Conservation (phyloP, 2,797 vertebrate genomes). For the Buphagus erythrorhynchus region DNA sequence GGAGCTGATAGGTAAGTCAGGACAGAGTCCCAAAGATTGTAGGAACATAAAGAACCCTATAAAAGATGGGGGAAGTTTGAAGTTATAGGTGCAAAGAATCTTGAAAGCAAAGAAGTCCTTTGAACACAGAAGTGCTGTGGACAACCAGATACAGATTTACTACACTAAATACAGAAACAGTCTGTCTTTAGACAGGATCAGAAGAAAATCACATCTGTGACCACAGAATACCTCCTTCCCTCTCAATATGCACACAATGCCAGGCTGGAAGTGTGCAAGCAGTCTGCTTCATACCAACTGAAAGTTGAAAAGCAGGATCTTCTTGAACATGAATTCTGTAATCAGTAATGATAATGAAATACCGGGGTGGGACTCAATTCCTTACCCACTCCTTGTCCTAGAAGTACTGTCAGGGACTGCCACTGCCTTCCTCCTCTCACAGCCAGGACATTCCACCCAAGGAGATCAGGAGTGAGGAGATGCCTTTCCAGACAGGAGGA, state of each 20-base stretch:
- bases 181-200: neutral
- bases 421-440: neutral
- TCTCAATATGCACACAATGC: neutral
- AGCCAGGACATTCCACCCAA: neutral
- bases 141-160: neutral
- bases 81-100: neutral
- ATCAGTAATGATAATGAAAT: neutral
- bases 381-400: neutral
- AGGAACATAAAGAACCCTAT: neutral
- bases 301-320: neutral
- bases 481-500: neutral
- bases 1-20: slow-evolving; percentile 11
- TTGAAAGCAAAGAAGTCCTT: neutral
- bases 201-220: neutral
- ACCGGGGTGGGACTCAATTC: neutral
- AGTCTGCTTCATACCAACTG: neutral
- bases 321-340: neutral
- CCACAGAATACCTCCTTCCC: neutral
- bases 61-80: neutral
- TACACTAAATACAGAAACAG: neutral
- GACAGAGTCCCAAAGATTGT: neutral
- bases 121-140: neutral
- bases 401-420: neutral
- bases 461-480: neutral
- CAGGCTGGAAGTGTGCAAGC: neutral